Conservation (phyloP, 2,797 vertebrate species). For the Petrocephalus sullivani region DNA sequence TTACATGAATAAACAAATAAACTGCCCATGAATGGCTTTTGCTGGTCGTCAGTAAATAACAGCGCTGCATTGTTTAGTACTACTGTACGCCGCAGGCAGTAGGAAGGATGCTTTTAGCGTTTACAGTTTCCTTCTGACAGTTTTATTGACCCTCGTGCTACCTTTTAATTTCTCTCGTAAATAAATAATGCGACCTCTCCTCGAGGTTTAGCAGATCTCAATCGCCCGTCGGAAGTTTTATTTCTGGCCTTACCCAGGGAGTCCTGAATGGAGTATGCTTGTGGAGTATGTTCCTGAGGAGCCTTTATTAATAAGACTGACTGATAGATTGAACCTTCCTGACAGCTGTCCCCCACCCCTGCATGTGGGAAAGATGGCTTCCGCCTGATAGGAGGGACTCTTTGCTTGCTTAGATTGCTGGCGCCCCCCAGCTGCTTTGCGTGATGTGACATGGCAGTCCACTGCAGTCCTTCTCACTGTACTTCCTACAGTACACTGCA, state of each 20-base stretch:
- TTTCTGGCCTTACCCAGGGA: not conserved
- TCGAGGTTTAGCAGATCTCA: not conserved
- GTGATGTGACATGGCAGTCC: not conserved
- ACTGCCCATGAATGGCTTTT: not conserved
- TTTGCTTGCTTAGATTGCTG: not conserved
- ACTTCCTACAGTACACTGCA: not conserved
- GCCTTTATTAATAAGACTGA: not conserved
- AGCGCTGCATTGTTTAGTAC: not conserved
- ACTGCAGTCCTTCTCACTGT: not conserved
- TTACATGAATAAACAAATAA: not conserved
- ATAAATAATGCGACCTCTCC: slow-evolving; percentile 19
- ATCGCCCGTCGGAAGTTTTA: not conserved
- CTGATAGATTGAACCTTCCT: not conserved
- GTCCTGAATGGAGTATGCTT: not conserved
- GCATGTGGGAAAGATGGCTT: not conserved
- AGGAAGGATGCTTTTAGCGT: slow-evolving; percentile 18
- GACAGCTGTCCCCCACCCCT: not conserved
- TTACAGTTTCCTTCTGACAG: slow-evolving; percentile 13
- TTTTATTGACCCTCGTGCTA: not conserved
- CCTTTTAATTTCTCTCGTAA: slow-evolving; percentile 20
- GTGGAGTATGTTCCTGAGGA: not conserved
- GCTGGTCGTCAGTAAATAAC: not conserved
- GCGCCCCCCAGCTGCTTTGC: not conserved
- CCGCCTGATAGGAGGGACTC: not conserved
- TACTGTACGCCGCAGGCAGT: not conserved